Conservation (phyloP, 2,888 invertebrate species). For the Stenolophus ochropezus region DNA sequence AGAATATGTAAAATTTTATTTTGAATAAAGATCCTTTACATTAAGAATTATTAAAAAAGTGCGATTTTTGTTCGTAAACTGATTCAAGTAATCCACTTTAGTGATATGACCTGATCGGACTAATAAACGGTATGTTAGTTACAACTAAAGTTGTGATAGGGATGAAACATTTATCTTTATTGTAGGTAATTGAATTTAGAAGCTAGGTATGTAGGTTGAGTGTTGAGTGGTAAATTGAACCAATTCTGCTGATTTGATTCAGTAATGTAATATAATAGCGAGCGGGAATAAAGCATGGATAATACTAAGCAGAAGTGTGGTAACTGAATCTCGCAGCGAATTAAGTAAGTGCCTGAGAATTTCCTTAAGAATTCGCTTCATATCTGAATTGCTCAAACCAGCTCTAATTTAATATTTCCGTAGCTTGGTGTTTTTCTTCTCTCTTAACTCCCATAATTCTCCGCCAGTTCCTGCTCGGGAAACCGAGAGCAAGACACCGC, state of each 20-base stretch:
- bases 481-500: constrained; percentile 4
- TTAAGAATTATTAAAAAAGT: too few relatives aligned
- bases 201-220: too few relatives aligned
- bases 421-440: constrained; percentile 24
- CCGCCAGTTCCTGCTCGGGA: constrained; percentile 4
- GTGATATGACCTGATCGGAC: too few relatives aligned
- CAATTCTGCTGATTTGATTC: neutral
- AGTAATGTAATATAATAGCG: neutral
- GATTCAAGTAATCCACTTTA: too few relatives aligned
- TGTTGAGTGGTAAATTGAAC: neutral
- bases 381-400: constrained; percentile 32
- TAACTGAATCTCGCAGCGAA: neutral
- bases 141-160: too few relatives aligned
- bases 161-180: too few relatives aligned
- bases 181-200: too few relatives aligned
- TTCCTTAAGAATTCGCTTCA: constrained; percentile 36
- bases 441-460: constrained; percentile 27
- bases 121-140: too few relatives aligned
- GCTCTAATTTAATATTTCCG: constrained; percentile 38
- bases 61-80: too few relatives aligned
- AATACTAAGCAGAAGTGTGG: neutral
- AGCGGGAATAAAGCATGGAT: neutral
- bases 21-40: too few relatives aligned
- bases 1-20: too few relatives aligned
- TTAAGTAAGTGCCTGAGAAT: constrained; percentile 23